Base-by-base conservation (phyloP, 2,888 invertebrate species). In the Branchellion lobata region DNA sequence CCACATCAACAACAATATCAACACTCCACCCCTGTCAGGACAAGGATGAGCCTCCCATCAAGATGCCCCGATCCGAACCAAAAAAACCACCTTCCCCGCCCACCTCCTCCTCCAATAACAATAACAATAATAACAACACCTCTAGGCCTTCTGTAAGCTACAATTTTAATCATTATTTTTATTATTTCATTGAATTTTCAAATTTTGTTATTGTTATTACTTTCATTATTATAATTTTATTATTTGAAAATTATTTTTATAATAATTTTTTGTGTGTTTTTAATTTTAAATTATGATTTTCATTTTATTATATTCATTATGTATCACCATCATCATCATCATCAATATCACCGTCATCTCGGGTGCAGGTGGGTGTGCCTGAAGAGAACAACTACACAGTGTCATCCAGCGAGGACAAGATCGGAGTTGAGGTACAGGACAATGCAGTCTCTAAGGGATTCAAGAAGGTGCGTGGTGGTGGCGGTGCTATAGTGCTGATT, bases 331-430 rank as follows among this genome's bases (percentile, higher is more conserved):
- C n/a, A 57, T 57, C n/a, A 57, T 57, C 21, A 18, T 57, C 61
- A 57, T 24, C n/a, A 57, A 14, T 57, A 57, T 57, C n/a, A 57
- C n/a, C n/a, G 14, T 57, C 8, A 57, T 57, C 61, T 14, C 21
- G n/a, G 21, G 21, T 57, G 31, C 29, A 74, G 75, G 29, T 65
- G 31, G 75, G 75, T 18, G n/a, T 24, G 61, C 21, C 86, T 0
- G 85, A 86, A 73, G 87, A 87, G 82, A 87, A 87, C 82, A 84
- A 84, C 27, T 85, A 86, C 82, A 84, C 86, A 27, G 88, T 88
- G 24, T 87, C 87, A 11, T 88, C 88, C 1, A 87, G 86, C 83
- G 87, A 87, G 81, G 87, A 88, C 81, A 84, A 84, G 81, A 83
- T 76, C 27, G 81, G 83, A 18, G 82, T 83, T 51, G 31, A 21